Percentiles rank a stretch among this genome's conserved stretches.
Conservation (phyloP, 2,888 invertebrate species). For the Megalurothrips usitatus region DNA sequence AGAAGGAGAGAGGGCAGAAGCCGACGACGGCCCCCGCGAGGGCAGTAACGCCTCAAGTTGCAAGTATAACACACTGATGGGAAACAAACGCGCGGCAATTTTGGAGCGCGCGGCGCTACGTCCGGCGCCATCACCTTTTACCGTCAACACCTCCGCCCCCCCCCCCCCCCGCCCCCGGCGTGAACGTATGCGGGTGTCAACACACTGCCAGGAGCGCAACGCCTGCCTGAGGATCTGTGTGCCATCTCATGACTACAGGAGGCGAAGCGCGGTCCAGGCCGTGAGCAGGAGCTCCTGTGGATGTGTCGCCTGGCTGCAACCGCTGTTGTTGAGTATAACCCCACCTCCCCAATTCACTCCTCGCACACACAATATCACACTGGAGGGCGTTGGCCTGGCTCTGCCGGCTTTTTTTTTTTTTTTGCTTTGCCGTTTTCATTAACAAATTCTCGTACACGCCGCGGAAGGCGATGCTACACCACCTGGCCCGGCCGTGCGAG, state of each 20-base stretch:
- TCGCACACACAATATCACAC: neutral
- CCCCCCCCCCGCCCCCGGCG: neutral
- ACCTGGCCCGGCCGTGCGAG: neutral
- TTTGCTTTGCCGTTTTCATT: neutral
- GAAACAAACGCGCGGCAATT: neutral
- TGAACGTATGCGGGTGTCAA: neutral
- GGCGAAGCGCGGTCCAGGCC: neutral
- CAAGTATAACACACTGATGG: slow-evolving; percentile 19
- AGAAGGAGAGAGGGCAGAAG: neutral
- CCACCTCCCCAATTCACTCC: neutral
- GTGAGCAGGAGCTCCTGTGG: no score
- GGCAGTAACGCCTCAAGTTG: neutral
- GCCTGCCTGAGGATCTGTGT: neutral
- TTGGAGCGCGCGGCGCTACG: neutral
- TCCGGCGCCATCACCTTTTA: neutral
- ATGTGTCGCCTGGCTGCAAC: no score
- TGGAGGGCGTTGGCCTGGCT: neutral
- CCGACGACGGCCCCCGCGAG: neutral
- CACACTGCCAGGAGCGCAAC: neutral
- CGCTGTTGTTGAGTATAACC: neutral
- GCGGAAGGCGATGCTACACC: neutral
- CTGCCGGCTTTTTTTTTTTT: neutral
- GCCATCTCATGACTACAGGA: neutral
- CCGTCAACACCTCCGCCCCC: neutral
- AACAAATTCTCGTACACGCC: neutral